Evolutionary conservation across 1,140 invertebrate genomes (phyloP).

Genomic region (Aricia agestis): DNA sequence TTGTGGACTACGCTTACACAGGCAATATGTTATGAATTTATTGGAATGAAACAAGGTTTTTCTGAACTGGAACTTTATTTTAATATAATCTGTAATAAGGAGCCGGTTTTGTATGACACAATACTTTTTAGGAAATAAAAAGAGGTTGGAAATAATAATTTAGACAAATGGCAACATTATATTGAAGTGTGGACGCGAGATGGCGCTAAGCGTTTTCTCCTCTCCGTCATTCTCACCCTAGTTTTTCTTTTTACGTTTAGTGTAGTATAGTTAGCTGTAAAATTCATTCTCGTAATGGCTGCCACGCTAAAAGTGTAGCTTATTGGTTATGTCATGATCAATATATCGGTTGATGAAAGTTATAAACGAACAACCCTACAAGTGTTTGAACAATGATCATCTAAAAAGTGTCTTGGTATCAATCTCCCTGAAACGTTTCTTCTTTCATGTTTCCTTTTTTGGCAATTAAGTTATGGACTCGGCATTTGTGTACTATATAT

Average conservation of each 20-base stretch:
- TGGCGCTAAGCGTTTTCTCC: conserved; percentile 60
- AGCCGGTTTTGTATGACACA: too few relatives aligned
- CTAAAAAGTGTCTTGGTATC: conserved; percentile 59
- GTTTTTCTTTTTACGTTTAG: conserved; percentile 64
- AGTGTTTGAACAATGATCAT: conserved; percentile 57
- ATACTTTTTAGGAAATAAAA: too few relatives aligned
- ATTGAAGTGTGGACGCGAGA: conserved; percentile 39
- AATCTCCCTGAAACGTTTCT: conserved; percentile 62
- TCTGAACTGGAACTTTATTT: too few relatives aligned
- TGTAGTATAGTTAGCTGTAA: conserved; percentile 57
- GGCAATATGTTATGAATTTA: too few relatives aligned
- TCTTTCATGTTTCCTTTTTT: conserved; percentile 72
- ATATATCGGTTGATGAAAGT: conserved; percentile 47
- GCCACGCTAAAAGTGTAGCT: conserved; percentile 68
- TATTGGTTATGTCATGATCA: conserved; percentile 71
- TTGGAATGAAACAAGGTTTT: too few relatives aligned
- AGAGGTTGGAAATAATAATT: neutral
- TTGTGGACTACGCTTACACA: too few relatives aligned
- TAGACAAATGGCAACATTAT: conserved; percentile 37
- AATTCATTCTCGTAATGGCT: conserved; percentile 74
- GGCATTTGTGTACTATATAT: conserved; percentile 64
- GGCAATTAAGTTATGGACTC: conserved; percentile 70
- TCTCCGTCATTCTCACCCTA: conserved; percentile 63
- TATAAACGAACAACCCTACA: conserved; percentile 47
- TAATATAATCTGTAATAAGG: too few relatives aligned